phyloP scores from a whole-genome alignment of 1,140 invertebrate species.

The Mamestra configurata region DNA sequence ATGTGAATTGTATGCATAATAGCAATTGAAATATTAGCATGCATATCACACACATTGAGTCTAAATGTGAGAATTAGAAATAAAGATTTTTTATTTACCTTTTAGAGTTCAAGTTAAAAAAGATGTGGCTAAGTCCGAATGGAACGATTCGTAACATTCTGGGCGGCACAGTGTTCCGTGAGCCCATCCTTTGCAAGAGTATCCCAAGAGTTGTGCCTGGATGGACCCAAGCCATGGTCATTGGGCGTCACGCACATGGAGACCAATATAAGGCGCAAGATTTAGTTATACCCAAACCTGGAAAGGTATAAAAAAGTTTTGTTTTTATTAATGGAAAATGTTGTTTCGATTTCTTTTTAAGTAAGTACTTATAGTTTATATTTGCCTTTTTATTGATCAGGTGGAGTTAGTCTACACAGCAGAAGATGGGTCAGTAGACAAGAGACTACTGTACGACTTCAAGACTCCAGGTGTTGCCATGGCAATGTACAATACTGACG shows the following conservation, averaged over 20 bases:
- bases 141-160: slow-evolving; percentile 97
- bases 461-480: slow-evolving; percentile 93
- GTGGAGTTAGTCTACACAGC: slow-evolving; percentile 91
- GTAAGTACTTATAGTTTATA: too few species aligned
- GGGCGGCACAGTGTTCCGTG: slow-evolving; percentile 96
- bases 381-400: slow-evolving; percentile 77
- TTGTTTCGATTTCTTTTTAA: too few species aligned
- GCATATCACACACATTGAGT: background rate
- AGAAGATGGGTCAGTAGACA: slow-evolving; percentile 88
- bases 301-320: too few species aligned
- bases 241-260: slow-evolving; percentile 96
- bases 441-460: slow-evolving; percentile 91
- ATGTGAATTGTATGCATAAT: background rate
- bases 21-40: background rate
- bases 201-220: slow-evolving; percentile 96
- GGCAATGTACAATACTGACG: slow-evolving; percentile 97
- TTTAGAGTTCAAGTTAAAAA: slow-evolving; percentile 96
- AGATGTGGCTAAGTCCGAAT: slow-evolving; percentile 97
- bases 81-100: background rate
- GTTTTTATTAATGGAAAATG: too few species aligned
- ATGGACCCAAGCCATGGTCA: slow-evolving; percentile 94
- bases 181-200: slow-evolving; percentile 96
- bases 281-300: slow-evolving; percentile 91
- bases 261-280: slow-evolving; percentile 97
- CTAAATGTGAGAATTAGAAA: background rate